Percentiles rank a stretch among this genome's conserved stretches.
Conservation (phyloP, 2,113 vertebrate species). For the Paracanthobrama guichenoti region DNA sequence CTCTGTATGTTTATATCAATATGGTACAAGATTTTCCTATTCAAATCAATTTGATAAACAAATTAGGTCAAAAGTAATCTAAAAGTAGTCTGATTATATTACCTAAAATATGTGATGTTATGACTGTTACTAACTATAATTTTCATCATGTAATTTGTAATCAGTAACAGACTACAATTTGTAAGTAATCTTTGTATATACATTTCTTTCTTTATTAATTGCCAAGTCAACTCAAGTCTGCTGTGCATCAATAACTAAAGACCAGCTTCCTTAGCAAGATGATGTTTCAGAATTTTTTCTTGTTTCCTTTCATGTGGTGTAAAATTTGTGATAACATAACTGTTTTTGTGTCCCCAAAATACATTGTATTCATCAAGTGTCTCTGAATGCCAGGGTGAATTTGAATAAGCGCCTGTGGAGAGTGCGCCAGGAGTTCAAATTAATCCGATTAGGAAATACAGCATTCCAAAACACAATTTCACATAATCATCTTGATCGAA, state of each 20-base stretch:
- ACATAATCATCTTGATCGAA: constrained; percentile 22
- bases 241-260: background rate
- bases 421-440: background rate
- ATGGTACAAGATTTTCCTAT: no score
- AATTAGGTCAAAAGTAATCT: no score
- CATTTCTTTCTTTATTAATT: no score
- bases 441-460: constrained; percentile 45
- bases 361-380: background rate
- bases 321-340: background rate
- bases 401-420: background rate
- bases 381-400: background rate
- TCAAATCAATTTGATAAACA: no score
- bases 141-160: no score
- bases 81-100: no score
- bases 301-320: background rate
- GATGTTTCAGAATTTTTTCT: background rate
- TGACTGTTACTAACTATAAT: no score
- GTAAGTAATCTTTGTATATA: no score
- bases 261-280: background rate
- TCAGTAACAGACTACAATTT: no score
- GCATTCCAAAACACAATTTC: constrained; percentile 38
- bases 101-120: no score
- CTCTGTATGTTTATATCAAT: no score
- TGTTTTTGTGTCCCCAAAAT: background rate
- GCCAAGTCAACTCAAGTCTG: no score